Conservation (phyloP, 2,797 vertebrate genomes). For the Arctocebus calabarensis region DNA sequence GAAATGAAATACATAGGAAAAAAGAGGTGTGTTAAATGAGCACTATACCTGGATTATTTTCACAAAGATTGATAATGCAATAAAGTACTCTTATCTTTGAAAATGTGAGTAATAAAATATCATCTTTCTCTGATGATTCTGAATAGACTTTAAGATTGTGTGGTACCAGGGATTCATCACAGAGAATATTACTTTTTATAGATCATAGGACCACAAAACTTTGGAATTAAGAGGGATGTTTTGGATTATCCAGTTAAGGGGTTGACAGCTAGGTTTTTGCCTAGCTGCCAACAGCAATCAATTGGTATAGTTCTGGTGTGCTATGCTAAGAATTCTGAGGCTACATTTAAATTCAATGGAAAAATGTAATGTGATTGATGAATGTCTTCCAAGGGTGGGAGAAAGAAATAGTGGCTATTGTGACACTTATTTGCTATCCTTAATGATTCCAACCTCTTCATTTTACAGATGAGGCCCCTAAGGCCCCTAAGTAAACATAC, state of each 20-base stretch:
- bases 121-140: slow-evolving; percentile 15
- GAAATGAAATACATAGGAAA: background rate
- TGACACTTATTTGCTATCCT: background rate
- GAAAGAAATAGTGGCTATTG: background rate
- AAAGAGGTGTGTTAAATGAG: background rate
- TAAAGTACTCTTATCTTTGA: slow-evolving; percentile 34
- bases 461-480: background rate
- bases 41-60: background rate
- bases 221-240: background rate
- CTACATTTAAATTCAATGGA: background rate
- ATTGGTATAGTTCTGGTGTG: background rate
- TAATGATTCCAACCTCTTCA: background rate
- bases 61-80: background rate
- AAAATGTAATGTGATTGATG: background rate
- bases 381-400: background rate
- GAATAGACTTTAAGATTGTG: slow-evolving; percentile 4
- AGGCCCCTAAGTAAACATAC: background rate
- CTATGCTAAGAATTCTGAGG: background rate
- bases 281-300: background rate
- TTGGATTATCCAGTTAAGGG: background rate
- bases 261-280: background rate
- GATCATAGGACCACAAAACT: background rate
- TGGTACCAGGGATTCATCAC: background rate
- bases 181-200: background rate
- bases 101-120: background rate